Conservation (phyloP, 2,113 vertebrate species). For the Motacilla tschutschensis region DNA sequence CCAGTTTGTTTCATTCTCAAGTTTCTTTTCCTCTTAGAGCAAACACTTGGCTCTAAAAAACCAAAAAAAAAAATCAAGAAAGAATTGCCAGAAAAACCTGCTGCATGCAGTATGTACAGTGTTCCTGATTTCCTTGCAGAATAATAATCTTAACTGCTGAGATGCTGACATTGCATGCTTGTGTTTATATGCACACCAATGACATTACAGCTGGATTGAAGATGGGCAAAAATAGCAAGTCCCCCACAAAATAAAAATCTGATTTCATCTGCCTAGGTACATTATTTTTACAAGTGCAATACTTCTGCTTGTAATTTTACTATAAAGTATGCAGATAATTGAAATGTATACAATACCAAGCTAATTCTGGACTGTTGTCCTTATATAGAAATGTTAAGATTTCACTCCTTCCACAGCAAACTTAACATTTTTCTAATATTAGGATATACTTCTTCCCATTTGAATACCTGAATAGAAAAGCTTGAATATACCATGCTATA, state of each 20-base stretch:
- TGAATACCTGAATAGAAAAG: constrained; percentile 41
- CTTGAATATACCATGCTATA: not conserved
- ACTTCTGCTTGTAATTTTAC: not conserved
- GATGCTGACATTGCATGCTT: not conserved
- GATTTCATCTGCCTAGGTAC: not conserved
- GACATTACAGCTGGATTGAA: not conserved
- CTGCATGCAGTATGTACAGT: not conserved
- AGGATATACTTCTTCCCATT: constrained; percentile 30
- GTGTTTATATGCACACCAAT: not conserved
- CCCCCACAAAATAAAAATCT: not conserved
- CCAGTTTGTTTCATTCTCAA: constrained; percentile 25
- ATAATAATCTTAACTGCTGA: constrained; percentile 11
- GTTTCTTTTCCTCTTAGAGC: constrained; percentile 27
- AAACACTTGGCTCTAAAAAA: constrained; percentile 31
- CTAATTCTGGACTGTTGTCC: constrained; percentile 31
- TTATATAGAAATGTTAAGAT: constrained; percentile 58
- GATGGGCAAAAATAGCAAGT: not conserved
- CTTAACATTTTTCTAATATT: constrained; percentile 47
- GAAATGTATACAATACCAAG: constrained; percentile 54
- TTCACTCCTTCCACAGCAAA: constrained; percentile 48
- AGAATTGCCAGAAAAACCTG: constrained; percentile 18
- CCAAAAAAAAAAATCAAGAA: not conserved
- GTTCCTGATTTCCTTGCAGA: not conserved
- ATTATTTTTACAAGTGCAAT: not conserved
- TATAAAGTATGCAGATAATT: not conserved